Percentiles rank a stretch among this genome's conserved stretches.
Evolutionary conservation across 2,888 invertebrate species (phyloP).

Genomic region (Acholoe squamosa): DNA sequence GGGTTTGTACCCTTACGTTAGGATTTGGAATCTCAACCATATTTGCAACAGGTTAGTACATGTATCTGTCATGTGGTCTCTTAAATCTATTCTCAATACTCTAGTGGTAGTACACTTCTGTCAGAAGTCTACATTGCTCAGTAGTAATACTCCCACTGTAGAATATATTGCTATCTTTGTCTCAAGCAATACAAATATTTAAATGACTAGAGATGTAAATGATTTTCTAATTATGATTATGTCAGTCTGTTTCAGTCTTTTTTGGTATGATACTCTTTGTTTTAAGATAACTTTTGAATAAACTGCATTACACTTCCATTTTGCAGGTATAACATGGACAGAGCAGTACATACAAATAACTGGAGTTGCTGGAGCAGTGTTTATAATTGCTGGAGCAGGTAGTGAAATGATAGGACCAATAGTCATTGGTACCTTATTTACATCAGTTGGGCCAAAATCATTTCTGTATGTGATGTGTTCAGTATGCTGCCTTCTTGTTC

Average conservation of each 20-base stretch:
- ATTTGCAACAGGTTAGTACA: conserved; percentile 39
- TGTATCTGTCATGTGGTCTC: not conserved
- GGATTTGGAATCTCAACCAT: conserved; percentile 50
- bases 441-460: not conserved
- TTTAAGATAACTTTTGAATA: not conserved
- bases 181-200: not conserved
- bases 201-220: not conserved
- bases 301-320: not conserved
- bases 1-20: conserved; percentile 24
- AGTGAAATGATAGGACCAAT: conserved; percentile 52
- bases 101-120: too few species aligned
- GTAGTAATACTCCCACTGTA: not conserved
- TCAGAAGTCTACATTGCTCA: not conserved
- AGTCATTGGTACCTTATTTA: conserved; percentile 26
- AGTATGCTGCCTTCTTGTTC: not conserved
- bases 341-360: not conserved
- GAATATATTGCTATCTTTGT: not conserved
- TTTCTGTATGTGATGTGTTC: conserved; percentile 41
- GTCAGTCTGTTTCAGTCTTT: not conserved
- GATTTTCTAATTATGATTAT: not conserved
- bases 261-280: not conserved
- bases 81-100: too few species aligned
- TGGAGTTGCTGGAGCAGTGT: conserved; percentile 28
- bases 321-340: conserved; percentile 43
- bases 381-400: conserved; percentile 49